A percentile compares a stretch with the other conserved stretches of the same genome.
Conservation (phyloP, 37 sponge, comb jelly and placozoan genomes). For the Aphrocallistes beatrix region DNA sequence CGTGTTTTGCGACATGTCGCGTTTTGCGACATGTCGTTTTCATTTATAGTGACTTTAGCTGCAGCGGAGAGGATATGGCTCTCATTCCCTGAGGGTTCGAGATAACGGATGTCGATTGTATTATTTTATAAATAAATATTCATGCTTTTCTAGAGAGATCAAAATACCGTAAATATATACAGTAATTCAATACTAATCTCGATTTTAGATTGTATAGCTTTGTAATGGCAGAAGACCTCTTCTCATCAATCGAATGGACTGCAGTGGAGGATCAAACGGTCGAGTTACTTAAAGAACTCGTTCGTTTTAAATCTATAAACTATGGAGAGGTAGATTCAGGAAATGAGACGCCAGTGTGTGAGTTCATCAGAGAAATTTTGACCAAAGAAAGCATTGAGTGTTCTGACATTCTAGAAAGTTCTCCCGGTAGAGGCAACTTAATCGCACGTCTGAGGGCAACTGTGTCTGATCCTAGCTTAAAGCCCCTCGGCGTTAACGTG, state of each 20-base stretch:
- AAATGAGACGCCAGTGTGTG: slow-evolving; percentile 47
- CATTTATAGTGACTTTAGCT: too few species aligned
- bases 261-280: slow-evolving; percentile 39
- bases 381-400: slow-evolving; percentile 43
- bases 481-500: slow-evolving; percentile 46
- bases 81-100: too few species aligned
- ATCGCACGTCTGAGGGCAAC: slow-evolving; percentile 57
- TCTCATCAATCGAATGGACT: slow-evolving; percentile 20
- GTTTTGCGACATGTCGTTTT: too few species aligned
- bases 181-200: too few species aligned
- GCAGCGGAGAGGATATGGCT: too few species aligned
- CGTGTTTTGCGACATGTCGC: too few species aligned
- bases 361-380: slow-evolving; percentile 30
- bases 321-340: slow-evolving; percentile 47
- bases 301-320: slow-evolving; percentile 59
- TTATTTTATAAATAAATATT: too few species aligned
- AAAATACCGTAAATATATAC: too few species aligned
- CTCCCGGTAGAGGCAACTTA: slow-evolving; percentile 66
- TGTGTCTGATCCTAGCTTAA: slow-evolving; percentile 31
- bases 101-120: too few species aligned
- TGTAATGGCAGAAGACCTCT: background rate
- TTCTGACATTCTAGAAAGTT: slow-evolving; percentile 38
- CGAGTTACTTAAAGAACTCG: slow-evolving; percentile 40
- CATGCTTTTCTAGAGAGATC: too few species aligned
- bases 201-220: background rate